Evolutionary conservation across 2,113 vertebrate genomes (phyloP).

Genomic region (Cettia cetti): DNA sequence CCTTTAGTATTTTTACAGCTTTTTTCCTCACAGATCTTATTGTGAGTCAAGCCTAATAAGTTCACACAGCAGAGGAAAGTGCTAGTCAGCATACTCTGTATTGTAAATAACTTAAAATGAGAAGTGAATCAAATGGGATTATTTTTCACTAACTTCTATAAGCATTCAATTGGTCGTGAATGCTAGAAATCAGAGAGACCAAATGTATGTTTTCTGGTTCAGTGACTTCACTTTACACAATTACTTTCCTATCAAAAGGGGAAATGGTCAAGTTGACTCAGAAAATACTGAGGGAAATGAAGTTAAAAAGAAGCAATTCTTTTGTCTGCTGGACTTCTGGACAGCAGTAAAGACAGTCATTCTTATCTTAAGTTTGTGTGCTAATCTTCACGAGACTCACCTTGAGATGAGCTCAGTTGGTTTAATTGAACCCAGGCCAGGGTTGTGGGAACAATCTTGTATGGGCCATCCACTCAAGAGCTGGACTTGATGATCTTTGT

Average conservation of each 20-base stretch:
- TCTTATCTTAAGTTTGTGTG: background rate
- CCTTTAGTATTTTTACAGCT: background rate
- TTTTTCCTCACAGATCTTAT: background rate
- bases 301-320: constrained; percentile 19
- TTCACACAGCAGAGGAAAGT: background rate
- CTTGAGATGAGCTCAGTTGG: background rate
- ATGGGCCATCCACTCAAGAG: too few relatives aligned
- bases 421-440: rapidly evolving
- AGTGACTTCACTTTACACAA: constrained; percentile 11
- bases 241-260: constrained; percentile 44
- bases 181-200: constrained; percentile 31
- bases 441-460: background rate
- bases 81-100: constrained; percentile 5
- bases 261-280: constrained; percentile 43
- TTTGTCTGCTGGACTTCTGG: constrained; percentile 6
- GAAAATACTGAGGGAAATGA: constrained; percentile 32
- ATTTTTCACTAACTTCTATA: constrained; percentile 37
- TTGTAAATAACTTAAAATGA: constrained; percentile 54
- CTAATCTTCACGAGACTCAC: background rate
- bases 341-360: background rate
- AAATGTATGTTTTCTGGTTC: constrained; percentile 35
- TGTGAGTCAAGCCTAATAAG: background rate
- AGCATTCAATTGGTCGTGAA: constrained; percentile 56
- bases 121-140: constrained; percentile 37
- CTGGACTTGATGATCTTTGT: background rate